Conservation (phyloP, 2,797 vertebrate genomes). For the Molossus alvarezi region DNA sequence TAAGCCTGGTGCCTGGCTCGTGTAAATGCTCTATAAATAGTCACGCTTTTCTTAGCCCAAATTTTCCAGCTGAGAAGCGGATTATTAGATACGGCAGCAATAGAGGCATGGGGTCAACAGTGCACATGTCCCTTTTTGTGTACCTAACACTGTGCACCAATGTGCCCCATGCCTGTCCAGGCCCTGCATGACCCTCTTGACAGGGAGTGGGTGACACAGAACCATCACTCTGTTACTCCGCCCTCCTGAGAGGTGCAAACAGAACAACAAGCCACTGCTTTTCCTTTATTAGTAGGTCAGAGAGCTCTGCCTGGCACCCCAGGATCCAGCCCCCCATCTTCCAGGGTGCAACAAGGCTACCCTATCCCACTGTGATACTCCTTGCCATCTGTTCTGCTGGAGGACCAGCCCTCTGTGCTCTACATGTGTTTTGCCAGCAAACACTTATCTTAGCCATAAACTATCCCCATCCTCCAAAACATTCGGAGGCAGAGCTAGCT, state of each 20-base stretch:
- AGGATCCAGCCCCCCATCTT: neutral
- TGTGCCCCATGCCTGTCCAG: neutral
- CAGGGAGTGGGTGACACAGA: neutral
- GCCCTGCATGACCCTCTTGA: neutral
- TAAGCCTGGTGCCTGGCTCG: constrained; percentile 59
- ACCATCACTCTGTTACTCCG: neutral
- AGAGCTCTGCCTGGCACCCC: constrained; percentile 31
- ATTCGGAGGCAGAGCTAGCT: neutral
- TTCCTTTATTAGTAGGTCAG: constrained; percentile 67
- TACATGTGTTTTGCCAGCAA: constrained; percentile 76
- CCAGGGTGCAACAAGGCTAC: neutral
- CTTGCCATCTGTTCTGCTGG: neutral
- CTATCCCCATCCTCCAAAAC: constrained; percentile 10
- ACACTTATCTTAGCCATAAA: constrained; percentile 58
- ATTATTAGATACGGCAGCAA: constrained; percentile 38
- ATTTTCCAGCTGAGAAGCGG: constrained; percentile 64
- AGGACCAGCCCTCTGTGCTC: neutral
- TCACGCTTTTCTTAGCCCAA: constrained; percentile 59
- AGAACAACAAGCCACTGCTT: neutral
- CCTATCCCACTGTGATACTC: neutral
- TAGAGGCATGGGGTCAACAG: neutral
- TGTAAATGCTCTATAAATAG: constrained; percentile 71
- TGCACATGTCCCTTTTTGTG: neutral
- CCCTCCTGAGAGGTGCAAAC: neutral
- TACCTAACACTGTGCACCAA: neutral